Evolutionary conservation across 2,797 vertebrate species (phyloP), one percentile per base, ranked within the genome.

Genomic region (Muraenolepis orangiensis): DNA sequence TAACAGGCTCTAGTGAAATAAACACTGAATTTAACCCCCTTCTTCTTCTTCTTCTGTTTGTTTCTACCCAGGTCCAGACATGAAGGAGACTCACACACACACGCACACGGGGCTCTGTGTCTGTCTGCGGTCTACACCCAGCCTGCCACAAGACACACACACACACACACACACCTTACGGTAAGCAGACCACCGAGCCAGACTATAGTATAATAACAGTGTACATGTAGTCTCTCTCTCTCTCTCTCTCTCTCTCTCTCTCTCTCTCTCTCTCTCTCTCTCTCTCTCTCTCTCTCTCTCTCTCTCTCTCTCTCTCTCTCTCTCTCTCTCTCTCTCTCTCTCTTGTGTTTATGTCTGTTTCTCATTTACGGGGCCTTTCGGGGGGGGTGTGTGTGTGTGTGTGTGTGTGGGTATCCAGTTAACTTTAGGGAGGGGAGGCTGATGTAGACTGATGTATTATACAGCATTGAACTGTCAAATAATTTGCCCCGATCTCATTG

Each of bases 41-140:
- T 80, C 83, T 73, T 82, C 67, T 14, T 16, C 51, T 57, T 57
- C 51, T 66, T 82, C 51, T 87, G 80, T 86, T 88, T 88, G 78
- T 83, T 88, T 84, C 76, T 87, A 71, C 75, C 85, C 87, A 90
- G 90, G 90, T 91, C 87, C 87, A 92, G 87, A 90, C 85, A 82
- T 72, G 87, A 89, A 83, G 82, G 82, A 90, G 86, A 80, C 78
- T 75, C 46, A 51, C 16, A 80, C 69, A 32, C 51, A 69, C 72
- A 11, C 66, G 46, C 61, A 74, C 73, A 81, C 61, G 77, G 82
- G 87, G 87, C 84, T 85, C 82, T 67, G 72, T 82, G 84, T 80
- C 85, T 86, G 87, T 90, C 89, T 91, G 90, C 81, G 85, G 88
- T 91, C 82, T 87, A 75, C 87, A 84, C 75, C 84, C 82, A 80